Evolutionary conservation across 2,888 invertebrate genomes (phyloP).

Genomic region (Syrphus vitripennis): DNA sequence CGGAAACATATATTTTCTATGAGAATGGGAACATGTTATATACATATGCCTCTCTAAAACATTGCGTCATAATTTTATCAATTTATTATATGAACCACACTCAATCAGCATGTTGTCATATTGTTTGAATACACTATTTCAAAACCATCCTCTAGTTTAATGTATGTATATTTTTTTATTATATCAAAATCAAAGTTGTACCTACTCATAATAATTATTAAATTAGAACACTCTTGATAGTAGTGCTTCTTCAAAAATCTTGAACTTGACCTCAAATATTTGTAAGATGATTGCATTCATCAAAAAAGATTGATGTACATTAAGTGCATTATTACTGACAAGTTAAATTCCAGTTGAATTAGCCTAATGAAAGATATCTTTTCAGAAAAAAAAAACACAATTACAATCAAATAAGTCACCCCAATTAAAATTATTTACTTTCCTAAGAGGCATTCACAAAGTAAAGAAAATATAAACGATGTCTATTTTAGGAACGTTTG

Average conservation of each 20-base stretch:
- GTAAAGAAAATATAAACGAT: no score
- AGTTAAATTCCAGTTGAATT: not conserved
- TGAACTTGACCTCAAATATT: conserved; percentile 1
- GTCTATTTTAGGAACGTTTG: no score
- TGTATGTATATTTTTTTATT: not conserved
- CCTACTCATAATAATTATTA: not conserved
- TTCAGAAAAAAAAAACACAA: not conserved
- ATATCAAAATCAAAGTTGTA: not conserved
- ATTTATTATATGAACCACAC: not conserved
- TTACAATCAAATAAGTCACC: not conserved
- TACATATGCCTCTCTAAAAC: not conserved
- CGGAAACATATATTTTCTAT: no score
- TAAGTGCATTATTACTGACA: not conserved
- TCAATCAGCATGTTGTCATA: not conserved
- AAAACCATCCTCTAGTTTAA: not conserved
- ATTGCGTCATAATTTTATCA: not conserved
- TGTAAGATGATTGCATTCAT: not conserved
- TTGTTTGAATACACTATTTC: not conserved
- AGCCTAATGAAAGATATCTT: not conserved
- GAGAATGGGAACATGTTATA: not conserved
- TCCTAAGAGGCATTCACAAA: no score
- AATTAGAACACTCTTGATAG: not conserved
- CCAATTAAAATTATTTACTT: not conserved
- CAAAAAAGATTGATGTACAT: not conserved
- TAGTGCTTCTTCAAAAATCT: not conserved